Base-by-base conservation (phyloP, 1,140 invertebrate genomes). In the Caenorhabditis tropicalis region DNA sequence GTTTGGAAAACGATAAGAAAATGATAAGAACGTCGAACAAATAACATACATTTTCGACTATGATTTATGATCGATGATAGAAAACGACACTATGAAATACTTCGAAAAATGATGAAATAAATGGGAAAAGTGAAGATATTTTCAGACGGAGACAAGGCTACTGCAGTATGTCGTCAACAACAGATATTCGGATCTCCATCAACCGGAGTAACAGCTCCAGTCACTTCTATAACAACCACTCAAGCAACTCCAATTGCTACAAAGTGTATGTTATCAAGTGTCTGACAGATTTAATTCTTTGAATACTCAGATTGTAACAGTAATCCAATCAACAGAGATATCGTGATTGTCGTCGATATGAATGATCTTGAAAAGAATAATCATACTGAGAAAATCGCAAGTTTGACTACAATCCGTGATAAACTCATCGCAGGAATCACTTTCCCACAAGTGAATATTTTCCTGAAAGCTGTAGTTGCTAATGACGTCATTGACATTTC, bases 121-220 rank as follows among this genome's bases (percentile, higher is more conserved):
- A 65, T n/a, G 10, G 12, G 3, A 15, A 4, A 33, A 5, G 7
- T 10, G 36, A 33, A 33, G 2, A 43, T 12, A 0, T 19, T 46
- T 74, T 74, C 36, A 74, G 65, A 74, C 43, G 65, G 65, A 74
- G 65, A 74, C 36, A 43, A 74, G 0, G 65, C 65, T 43, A 74
- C 65, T 24, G n/a, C 65, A 24, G 65, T 74, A 43, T 74, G 65
- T 15, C 65, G 65, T 43, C 65, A 43, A 46, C 19, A 24, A 74
- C 65, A 39, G n/a, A 19, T 31, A 12, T 33, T 36, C n/a, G 48
- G 3, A 19, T 19, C 29, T 16, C 16, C 15, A 15, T n/a, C 19
- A 16, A 27, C 53, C 27, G 24, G 16, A 19, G n/a, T 31, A 16
- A 10, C 21, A 36, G 29, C 33, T 46, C 65, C 65, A 43, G 12